Evolutionary conservation across 2,797 vertebrate species (phyloP).

Genomic region (Dromococcyx pavoninus): DNA sequence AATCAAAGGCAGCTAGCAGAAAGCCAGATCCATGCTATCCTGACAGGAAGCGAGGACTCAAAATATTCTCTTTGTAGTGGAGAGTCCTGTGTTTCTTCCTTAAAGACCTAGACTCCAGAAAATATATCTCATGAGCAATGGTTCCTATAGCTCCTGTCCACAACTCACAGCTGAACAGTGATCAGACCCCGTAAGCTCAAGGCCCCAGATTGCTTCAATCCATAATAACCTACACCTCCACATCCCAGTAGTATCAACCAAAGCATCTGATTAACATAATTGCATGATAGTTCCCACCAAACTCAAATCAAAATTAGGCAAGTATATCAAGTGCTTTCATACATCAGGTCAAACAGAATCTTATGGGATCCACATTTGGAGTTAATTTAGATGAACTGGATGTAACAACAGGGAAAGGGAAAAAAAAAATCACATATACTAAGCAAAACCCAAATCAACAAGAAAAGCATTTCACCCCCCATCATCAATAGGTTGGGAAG

Average conservation of each 20-base stretch:
- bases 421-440: background rate
- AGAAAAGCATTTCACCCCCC: background rate
- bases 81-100: background rate
- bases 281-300: background rate
- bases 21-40: rapidly evolving
- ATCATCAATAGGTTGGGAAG: background rate
- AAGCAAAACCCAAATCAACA: background rate
- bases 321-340: background rate
- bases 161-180: background rate
- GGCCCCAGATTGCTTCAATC: background rate
- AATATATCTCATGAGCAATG: background rate
- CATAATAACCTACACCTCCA: background rate
- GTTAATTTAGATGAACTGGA: background rate
- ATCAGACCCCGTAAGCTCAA: background rate
- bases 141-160: background rate
- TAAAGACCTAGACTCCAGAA: background rate
- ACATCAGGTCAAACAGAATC: background rate
- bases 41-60: background rate
- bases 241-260: background rate
- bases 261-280: background rate
- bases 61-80: background rate
- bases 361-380: background rate
- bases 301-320: background rate
- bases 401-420: background rate
- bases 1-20: background rate